Evolutionary conservation across 1,140 invertebrate species (phyloP).

Genomic region (Orchesella cincta): DNA sequence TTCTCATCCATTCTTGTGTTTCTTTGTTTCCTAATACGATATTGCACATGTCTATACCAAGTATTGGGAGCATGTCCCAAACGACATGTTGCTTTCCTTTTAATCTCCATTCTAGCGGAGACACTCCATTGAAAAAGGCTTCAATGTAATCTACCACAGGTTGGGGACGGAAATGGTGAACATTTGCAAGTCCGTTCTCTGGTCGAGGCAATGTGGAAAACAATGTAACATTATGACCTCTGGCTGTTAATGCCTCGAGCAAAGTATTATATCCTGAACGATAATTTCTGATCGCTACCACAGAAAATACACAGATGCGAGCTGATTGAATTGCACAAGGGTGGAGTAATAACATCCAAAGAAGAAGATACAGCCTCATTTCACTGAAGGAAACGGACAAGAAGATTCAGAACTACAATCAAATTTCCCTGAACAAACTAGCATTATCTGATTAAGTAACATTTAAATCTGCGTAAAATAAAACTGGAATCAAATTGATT

Average conservation of each 20-base stretch:
- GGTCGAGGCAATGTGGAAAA: conserved; percentile 14
- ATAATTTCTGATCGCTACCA: neutral
- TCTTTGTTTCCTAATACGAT: neutral
- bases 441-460: too few species aligned
- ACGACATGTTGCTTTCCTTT: neutral
- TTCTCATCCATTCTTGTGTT: conserved; percentile 1
- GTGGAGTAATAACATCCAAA: too few species aligned
- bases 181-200: neutral
- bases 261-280: neutral
- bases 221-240: conserved; percentile 44
- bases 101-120: conserved; percentile 6
- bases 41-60: conserved; percentile 13
- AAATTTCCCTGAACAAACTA: too few species aligned
- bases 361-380: too few species aligned
- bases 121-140: neutral
- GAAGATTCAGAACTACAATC: too few species aligned
- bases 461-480: too few species aligned
- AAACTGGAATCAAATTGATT: too few species aligned
- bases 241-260: conserved; percentile 34
- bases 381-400: too few species aligned
- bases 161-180: neutral
- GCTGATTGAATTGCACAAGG: neutral
- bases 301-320: neutral
- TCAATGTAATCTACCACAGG: neutral
- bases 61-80: conserved; percentile 11